Evolutionary conservation across 2,797 vertebrate genomes (phyloP).

Genomic region (Prionace glauca): DNA sequence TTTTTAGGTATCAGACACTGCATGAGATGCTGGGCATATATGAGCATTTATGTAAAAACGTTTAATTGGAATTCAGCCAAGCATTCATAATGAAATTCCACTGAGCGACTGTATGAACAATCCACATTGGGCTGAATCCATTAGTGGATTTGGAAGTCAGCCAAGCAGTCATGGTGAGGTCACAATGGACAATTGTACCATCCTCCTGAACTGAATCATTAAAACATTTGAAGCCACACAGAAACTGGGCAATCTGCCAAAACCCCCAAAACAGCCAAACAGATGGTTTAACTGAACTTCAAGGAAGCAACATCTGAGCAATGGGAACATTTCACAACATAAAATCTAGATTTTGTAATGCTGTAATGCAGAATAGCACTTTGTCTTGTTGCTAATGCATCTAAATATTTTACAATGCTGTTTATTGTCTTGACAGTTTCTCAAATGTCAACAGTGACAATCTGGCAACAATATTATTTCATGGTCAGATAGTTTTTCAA

Average conservation of each 20-base stretch:
- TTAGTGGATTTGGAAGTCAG: too few relatives aligned
- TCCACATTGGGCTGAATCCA: too few relatives aligned
- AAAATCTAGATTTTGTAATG: not conserved
- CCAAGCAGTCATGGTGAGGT: too few relatives aligned
- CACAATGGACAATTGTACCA: too few relatives aligned
- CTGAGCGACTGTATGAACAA: not conserved
- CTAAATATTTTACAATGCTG: too few relatives aligned
- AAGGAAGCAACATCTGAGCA: not conserved
- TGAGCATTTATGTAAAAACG: not conserved
- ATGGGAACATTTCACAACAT: not conserved
- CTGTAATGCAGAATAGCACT: not conserved
- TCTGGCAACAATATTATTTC: too few relatives aligned
- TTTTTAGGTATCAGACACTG: not conserved
- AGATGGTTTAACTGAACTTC: not conserved
- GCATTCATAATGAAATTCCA: not conserved
- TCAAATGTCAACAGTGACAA: too few relatives aligned
- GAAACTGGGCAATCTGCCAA: not conserved
- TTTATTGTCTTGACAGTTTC: too few relatives aligned
- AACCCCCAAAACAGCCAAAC: not conserved
- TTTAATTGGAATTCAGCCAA: not conserved
- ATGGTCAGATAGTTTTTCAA: too few relatives aligned
- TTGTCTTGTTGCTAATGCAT: too few relatives aligned
- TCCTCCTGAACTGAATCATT: not conserved
- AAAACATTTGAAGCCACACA: not conserved
- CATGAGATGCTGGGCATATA: not conserved